phyloP scores from a whole-genome alignment of 1,140 invertebrate species.

The Globodera ellingtonae region DNA sequence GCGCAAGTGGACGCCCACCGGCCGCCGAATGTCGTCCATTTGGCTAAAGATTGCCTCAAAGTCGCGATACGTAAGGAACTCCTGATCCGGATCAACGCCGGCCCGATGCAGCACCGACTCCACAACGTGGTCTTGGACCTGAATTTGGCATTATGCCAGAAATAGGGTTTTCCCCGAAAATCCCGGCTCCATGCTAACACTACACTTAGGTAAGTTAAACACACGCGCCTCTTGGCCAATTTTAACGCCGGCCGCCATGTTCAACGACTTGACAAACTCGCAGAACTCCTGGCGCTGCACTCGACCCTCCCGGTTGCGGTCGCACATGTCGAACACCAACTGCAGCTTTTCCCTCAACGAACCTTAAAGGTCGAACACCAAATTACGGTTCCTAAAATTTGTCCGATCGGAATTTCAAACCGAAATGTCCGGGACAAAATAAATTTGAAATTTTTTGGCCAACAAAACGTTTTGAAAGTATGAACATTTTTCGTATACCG shows the following conservation, averaged over 20 bases:
- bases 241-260: constrained; percentile 62
- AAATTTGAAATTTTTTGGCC: no score
- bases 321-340: constrained; percentile 98
- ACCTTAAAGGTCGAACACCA: constrained; percentile 69
- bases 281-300: constrained; percentile 91
- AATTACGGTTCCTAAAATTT: no score
- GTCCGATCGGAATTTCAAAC: no score
- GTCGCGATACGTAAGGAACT: constrained; percentile 88
- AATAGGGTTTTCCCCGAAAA: no score
- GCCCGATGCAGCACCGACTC: constrained; percentile 91
- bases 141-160: neutral
- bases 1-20: constrained; percentile 59
- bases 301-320: constrained; percentile 89
- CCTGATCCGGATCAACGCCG: constrained; percentile 81
- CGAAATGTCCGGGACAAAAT: no score
- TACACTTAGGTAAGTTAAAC: neutral
- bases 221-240: constrained; percentile 70
- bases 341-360: constrained; percentile 92
- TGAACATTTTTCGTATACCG: neutral
- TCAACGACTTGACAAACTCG: constrained; percentile 73
- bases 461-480: constrained; percentile 20
- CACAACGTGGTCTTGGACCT: constrained; percentile 84
- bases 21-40: constrained; percentile 48
- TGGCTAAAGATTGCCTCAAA: constrained; percentile 81
- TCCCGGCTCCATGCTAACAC: no score